These are phyloP conservation scores for Melipona quadrifasciata DNA, from an alignment of 1,140 invertebrate genomes.

Conservation along the genomic window DNA sequence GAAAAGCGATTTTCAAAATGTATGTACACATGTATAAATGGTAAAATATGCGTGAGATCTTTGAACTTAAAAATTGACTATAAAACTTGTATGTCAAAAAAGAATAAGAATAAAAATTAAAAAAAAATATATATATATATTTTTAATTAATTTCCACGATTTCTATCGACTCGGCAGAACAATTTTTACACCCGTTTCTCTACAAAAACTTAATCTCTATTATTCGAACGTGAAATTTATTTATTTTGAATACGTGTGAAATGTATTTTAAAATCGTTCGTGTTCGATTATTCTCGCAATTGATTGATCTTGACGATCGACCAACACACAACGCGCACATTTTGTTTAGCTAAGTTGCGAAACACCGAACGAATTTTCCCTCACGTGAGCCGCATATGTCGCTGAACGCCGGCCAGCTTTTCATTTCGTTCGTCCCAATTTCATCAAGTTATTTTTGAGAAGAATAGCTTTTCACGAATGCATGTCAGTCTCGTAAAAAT, in stretches of 20 bases:
- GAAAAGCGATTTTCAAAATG: not conserved
- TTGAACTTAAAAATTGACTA: no score
- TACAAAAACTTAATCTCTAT: no score
- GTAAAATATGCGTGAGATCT: no score
- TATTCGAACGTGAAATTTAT: not conserved
- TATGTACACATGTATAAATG: no score
- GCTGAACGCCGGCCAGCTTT: conserved; percentile 48
- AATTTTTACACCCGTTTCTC: no score
- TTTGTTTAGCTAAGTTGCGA: conserved; percentile 27
- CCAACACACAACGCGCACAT: not conserved
- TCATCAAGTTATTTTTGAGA: conserved; percentile 50
- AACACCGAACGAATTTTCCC: conserved; percentile 11
- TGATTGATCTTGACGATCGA: not conserved
- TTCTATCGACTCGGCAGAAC: not conserved
- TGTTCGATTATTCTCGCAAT: not conserved
- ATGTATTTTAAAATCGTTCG: not conserved
- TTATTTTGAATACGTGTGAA: not conserved
- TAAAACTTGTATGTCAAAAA: no score
- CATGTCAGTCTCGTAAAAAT: conserved; percentile 27
- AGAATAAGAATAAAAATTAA: no score
- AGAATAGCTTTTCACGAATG: conserved; percentile 33
- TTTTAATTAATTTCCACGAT: not conserved
- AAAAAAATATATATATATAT: not conserved
- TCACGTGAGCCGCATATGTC: conserved; percentile 41
- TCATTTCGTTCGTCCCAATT: conserved; percentile 52